Evolutionary conservation across 2,888 invertebrate species (phyloP).

Genomic region (Carcina quercana): DNA sequence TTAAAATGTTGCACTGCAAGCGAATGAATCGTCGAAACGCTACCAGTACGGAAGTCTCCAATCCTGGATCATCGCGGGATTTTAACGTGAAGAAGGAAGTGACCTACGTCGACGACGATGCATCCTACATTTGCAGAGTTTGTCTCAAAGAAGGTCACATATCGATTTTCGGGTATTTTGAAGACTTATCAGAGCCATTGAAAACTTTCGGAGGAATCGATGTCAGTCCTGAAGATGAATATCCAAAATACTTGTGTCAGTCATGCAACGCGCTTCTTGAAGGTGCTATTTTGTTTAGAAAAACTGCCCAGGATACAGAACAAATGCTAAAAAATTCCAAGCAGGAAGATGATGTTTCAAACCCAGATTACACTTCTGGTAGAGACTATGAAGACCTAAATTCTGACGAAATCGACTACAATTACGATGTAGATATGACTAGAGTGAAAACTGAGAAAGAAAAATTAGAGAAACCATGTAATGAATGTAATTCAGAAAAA

Average conservation of each 20-base stretch:
- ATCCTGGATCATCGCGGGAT: background rate
- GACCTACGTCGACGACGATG: conserved; percentile 12
- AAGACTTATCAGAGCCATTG: conserved; percentile 37
- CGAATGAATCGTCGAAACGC: conserved; percentile 11
- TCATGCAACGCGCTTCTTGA: conserved; percentile 42
- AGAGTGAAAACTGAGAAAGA: too few relatives aligned
- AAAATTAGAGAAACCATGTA: conserved; percentile 9
- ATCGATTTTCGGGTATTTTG: conserved; percentile 36
- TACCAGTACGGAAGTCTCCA: background rate
- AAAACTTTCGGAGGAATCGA: conserved; percentile 38
- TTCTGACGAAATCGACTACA: conserved; percentile 4
- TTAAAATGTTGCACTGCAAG: conserved; percentile 44
- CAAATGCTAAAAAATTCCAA: background rate
- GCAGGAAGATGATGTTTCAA: conserved; percentile 2
- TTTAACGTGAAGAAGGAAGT: conserved; percentile 10
- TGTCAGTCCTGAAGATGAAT: conserved; percentile 34
- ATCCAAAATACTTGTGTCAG: conserved; percentile 49
- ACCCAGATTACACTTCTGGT: too few relatives aligned
- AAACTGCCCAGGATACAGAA: conserved; percentile 45
- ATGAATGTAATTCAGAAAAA: conserved; percentile 9
- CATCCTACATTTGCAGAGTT: conserved; percentile 37
- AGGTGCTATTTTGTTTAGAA: conserved; percentile 50
- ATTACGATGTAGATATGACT: conserved; percentile 19
- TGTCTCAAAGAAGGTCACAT: conserved; percentile 52
- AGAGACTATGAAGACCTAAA: background rate